Base-by-base conservation (phyloP, 2,888 invertebrate species). In the Teinopalpus imperialis region DNA sequence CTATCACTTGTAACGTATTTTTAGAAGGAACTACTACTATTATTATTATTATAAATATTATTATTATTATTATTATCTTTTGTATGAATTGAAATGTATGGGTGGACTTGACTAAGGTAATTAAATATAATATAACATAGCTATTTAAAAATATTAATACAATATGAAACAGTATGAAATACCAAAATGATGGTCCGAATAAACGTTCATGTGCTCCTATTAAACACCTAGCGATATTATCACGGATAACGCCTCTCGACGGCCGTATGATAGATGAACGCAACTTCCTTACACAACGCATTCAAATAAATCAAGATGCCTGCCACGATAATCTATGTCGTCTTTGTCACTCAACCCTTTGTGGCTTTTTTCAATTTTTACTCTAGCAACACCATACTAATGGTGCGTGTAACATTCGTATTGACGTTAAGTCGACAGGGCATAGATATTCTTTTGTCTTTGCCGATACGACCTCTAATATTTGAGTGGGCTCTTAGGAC, bases 281-380 rank as follows among this genome's bases (percentile, higher is more conserved):
- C 57, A 71, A 63, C 66, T 56, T 57, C 40, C 63, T 65, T 59
- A 59, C 62, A 65, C 66, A 70, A 72, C 73, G 71, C 69, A 72
- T 67, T 65, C 59, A 64, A 70, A 77, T 73, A 71, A 74, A 75
- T 76, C 75, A 74, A 78, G 77, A 78, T 78, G 67, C 58, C 56
- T 56, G 51, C 55, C 53, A 47, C 55, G 78, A 79, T 77, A 71
- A 73, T 73, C 72, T 63, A 57, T 63, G 63, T 66, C 61, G 69
- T 66, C 72, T 73, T 74, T 74, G 77, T 75, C 77, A 74, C 73
- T 76, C 68, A 70, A 61, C 64, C 74, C 68, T 71, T 73, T 74
- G 59, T 57, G 51, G 49, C 49, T 43, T 56, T 58, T 66, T 59
- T 66, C 63, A 59, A 59, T 59, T 51, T 64, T 63, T 68, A 54